Base-by-base conservation (phyloP, 2,797 vertebrate species). In the Mallotus villosus region DNA sequence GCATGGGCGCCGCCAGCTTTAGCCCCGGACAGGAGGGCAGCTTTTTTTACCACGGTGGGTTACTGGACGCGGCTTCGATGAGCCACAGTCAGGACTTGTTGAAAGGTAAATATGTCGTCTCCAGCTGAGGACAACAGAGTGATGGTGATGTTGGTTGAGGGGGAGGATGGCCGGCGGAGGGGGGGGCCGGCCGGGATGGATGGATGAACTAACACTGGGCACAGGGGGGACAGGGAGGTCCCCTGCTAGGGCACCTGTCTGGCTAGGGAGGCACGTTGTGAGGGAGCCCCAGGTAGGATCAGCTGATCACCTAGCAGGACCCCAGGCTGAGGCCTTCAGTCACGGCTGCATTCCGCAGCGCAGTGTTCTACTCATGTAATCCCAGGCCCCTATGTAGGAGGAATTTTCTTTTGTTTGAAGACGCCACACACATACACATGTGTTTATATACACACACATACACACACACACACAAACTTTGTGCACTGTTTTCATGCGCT, bases 101-200 rank as follows among this genome's bases (percentile, higher is more conserved):
- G 80, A 93, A 94, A 93, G 93, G 93, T 94, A 94, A 94, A 94
- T 94, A 93, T 90, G 87, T 92, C 63, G 88, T 92, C 86, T 93
- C 92, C 90, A 93, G 92, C 90, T 94, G 89, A 93, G 77, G 89
- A 76, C 61, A 71, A 83, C 74, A 87, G 84, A 90, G 75, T 85
- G 78, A 83, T 86, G 86, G 86, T 86, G 86, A 79, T 85, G 84
- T 65, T 84, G 78, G 78, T 77, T 86, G 78, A 78, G 80, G 80
- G 80, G 80, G 82, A 57, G 76, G 81, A 34, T 2, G 83, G 74
- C 78, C 82, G 70, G 75, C 81, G 22, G 67, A 27, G 70, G 67
- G 53, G 70, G 70, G 22, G 11, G 59, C 67, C 17, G 68, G 34
- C 3, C 11, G 41, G 74, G 74, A 84, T 80, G 88, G 85, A 91